phyloP scores from a whole-genome alignment of 1,140 invertebrate genomes.

The Ctenoplectra terminalis region DNA sequence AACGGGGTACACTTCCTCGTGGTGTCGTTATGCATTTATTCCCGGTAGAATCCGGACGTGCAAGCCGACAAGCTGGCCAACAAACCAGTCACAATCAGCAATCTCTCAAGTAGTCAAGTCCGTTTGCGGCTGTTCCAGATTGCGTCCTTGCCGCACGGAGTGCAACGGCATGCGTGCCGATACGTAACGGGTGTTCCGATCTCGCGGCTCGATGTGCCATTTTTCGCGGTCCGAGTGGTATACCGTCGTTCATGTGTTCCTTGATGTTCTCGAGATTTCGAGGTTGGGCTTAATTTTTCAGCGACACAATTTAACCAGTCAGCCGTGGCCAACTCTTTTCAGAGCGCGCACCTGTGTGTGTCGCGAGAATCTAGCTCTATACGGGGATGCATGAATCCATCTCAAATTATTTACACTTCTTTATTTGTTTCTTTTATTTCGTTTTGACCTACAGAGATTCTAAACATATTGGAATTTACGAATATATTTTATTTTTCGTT shows the following conservation, averaged over 20 bases:
- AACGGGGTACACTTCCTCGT: conserved; percentile 13
- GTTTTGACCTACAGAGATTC: too few species aligned
- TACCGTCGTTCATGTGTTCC: too few species aligned
- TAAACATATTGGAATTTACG: too few species aligned
- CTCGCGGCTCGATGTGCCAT: not conserved
- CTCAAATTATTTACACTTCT: too few species aligned
- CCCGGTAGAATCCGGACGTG: conserved; percentile 44
- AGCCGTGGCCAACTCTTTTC: too few species aligned
- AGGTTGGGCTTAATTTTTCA: too few species aligned
- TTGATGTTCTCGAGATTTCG: not conserved
- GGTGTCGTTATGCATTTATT: conserved; percentile 38
- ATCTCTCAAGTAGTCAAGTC: conserved; percentile 50
- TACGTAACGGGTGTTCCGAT: conserved; percentile 45
- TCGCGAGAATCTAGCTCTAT: too few species aligned
- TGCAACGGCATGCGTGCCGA: conserved; percentile 46
- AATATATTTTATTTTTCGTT: too few species aligned
- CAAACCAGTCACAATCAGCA: conserved; percentile 48
- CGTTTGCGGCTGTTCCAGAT: conserved; percentile 58
- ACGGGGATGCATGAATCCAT: too few species aligned
- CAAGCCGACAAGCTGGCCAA: conserved; percentile 8
- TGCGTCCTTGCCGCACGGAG: conserved; percentile 51
- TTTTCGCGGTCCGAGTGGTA: not conserved
- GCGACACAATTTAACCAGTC: too few species aligned
- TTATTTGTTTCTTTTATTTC: too few species aligned
- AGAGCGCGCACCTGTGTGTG: too few species aligned